A percentile compares a stretch with the other conserved stretches of the same genome.
phyloP scores from a whole-genome alignment of 92 coral and sea anemone genomes.

The Heliopora coerulea region DNA sequence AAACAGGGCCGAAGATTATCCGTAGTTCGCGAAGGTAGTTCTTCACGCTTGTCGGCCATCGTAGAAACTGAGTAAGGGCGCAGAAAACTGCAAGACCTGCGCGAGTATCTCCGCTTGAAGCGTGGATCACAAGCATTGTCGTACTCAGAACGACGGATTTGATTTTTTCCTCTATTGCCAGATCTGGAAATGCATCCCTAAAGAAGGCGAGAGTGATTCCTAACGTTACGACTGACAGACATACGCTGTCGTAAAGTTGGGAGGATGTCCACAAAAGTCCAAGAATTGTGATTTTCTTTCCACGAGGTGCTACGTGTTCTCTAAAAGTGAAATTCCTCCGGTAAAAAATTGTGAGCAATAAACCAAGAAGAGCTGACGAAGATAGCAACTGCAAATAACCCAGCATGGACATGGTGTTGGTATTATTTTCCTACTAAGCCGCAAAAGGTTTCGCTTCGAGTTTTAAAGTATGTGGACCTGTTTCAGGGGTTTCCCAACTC shows the following conservation, averaged over 20 bases:
- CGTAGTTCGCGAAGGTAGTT: conserved; percentile 33
- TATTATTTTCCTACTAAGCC: background rate
- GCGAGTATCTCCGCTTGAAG: background rate
- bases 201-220: background rate
- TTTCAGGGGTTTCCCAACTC: no score
- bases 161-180: background rate
- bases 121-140: background rate
- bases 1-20: conserved; percentile 35
- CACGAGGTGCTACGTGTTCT: conserved; percentile 14
- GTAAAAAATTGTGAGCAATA: conserved; percentile 60
- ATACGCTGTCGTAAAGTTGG: background rate
- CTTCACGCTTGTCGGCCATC: conserved; percentile 32
- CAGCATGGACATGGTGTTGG: background rate
- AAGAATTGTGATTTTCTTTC: background rate
- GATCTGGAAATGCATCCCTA: background rate
- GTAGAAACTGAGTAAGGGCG: conserved; percentile 36
- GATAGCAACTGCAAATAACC: background rate
- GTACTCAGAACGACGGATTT: background rate
- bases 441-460: no score
- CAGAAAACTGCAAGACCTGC: conserved; percentile 11
- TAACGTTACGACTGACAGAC: background rate
- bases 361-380: conserved; percentile 12
- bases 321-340: conserved; percentile 46
- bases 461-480: no score
- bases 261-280: background rate